Percentiles rank a stretch among this genome's conserved stretches.
Evolutionary conservation across 2,888 invertebrate genomes (phyloP).

Genomic region (Monochamus alternatus): DNA sequence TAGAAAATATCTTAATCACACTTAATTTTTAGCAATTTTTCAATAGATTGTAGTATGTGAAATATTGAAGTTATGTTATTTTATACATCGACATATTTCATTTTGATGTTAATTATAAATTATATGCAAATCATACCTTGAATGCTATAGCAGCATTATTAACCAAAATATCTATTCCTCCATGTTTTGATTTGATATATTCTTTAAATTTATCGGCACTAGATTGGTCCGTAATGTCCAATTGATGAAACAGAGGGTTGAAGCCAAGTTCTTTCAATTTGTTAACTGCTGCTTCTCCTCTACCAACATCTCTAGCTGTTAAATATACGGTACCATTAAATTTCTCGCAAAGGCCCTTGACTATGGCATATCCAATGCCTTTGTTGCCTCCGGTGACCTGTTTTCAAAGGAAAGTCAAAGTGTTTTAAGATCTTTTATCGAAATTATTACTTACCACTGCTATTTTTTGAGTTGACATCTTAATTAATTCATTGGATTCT

Average conservation of each 20-base stretch:
- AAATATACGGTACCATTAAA: constrained; percentile 81
- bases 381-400: constrained; percentile 82
- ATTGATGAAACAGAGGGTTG: constrained; percentile 77
- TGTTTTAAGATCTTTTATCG: neutral
- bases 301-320: constrained; percentile 76
- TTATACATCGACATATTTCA: too few relatives aligned
- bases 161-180: constrained; percentile 81
- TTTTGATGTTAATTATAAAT: too few relatives aligned
- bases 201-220: constrained; percentile 76
- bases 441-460: constrained; percentile 26
- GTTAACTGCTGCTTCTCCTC: constrained; percentile 76
- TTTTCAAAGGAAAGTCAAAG: neutral
- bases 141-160: constrained; percentile 82
- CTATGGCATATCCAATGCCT: constrained; percentile 80
- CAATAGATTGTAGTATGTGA: too few relatives aligned
- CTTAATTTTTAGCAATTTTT: too few relatives aligned
- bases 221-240: constrained; percentile 77
- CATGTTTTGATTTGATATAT: constrained; percentile 75
- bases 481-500: neutral
- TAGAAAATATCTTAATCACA: too few relatives aligned
- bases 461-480: constrained; percentile 24
- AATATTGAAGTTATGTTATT: too few relatives aligned
- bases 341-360: constrained; percentile 78
- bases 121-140: neutral
- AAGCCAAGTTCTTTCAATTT: constrained; percentile 74